Evolutionary conservation across 2,797 vertebrate species (phyloP), one percentile per base, ranked within the genome.

Genomic region (Steatocranus sp.): DNA sequence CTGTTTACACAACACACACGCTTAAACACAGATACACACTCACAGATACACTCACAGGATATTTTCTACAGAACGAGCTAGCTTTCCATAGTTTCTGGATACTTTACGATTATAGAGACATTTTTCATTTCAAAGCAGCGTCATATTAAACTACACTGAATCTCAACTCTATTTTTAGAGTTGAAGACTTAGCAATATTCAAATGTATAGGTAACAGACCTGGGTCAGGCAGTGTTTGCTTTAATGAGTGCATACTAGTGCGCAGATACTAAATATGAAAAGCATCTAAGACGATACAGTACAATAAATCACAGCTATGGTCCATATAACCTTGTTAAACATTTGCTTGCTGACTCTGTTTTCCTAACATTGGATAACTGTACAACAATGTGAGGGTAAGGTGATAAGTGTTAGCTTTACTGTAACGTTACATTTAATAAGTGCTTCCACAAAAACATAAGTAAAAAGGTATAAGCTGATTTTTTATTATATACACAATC

Each of bases 1-100:
- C 66, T 75, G 12, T 66, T 23, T 51, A 43, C 48, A 51, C 30
- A 83, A 81, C 79, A 50, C 68, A 79, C 81, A 54, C 50, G 20
- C 25, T 79, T 61, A 88, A 74, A 82, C 78, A 32, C 74, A 76
- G 68, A 82, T 81, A 54, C 54, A 51, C 25, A 82, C 68, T 84
- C 76, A 82, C 78, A 75, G 11, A 85, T 20, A 23, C 75, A 77
- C 74, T 6, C 30, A 78, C 4, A 56, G 25, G 77, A 76, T 48
- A 54, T 54, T 20, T 70, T 51, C 46, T 12, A 78, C 48, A 49
- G 1, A 8, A 14, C 8, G 11, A 27, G n/a, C 51, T 66, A 20
- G 5, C 15, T 78, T 49, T 5, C 11, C 15, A 53, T 34, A 76
- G 43, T 41, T 75, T 53, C 12, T 8, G 54, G 30, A 32, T 74